Percentiles rank a stretch among this genome's conserved stretches.
Conservation (phyloP, 2,113 vertebrate species). For the Ivindomyrus marchei region DNA sequence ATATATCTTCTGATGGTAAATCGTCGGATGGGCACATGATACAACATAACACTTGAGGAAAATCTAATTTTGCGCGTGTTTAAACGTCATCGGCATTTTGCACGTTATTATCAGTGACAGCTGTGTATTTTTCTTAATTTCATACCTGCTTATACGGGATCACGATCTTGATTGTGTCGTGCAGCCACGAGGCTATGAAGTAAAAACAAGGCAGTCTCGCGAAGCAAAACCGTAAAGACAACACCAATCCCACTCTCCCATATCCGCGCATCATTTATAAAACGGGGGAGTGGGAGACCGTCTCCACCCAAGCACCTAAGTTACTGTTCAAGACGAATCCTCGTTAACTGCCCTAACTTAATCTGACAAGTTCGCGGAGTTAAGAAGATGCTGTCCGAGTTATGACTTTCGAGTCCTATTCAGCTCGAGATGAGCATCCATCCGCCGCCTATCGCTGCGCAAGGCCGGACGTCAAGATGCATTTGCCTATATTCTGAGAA, state of each 20-base stretch:
- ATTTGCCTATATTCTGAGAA: neutral
- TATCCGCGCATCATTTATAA: neutral
- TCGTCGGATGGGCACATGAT: neutral
- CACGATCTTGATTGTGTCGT: slow-evolving; percentile 36
- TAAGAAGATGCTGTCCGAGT: slow-evolving; percentile 63
- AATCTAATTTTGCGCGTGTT: neutral
- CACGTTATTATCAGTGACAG: slow-evolving; percentile 39
- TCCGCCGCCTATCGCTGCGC: slow-evolving; percentile 41
- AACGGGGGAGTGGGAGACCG: slow-evolving; percentile 25
- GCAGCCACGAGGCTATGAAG: neutral
- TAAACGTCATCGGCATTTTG: neutral
- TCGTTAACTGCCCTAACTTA: slow-evolving; percentile 66
- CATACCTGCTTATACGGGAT: slow-evolving; percentile 61
- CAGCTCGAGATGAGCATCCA: slow-evolving; percentile 57
- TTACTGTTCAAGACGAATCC: slow-evolving; percentile 47
- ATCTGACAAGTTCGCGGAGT: slow-evolving; percentile 77
- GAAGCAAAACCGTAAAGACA: slow-evolving; percentile 29
- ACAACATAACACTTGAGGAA: neutral
- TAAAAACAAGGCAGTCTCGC: slow-evolving; percentile 25
- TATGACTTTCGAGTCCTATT: slow-evolving; percentile 73
- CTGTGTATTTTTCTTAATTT: slow-evolving; percentile 66
- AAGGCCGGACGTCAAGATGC: neutral
- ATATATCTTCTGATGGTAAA: neutral
- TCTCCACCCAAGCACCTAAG: slow-evolving; percentile 39
- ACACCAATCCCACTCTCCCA: neutral